These are phyloP conservation scores for Sardinella longiceps DNA, from an alignment of 2,797 vertebrate genomes.

Conservation along the genomic window DNA sequence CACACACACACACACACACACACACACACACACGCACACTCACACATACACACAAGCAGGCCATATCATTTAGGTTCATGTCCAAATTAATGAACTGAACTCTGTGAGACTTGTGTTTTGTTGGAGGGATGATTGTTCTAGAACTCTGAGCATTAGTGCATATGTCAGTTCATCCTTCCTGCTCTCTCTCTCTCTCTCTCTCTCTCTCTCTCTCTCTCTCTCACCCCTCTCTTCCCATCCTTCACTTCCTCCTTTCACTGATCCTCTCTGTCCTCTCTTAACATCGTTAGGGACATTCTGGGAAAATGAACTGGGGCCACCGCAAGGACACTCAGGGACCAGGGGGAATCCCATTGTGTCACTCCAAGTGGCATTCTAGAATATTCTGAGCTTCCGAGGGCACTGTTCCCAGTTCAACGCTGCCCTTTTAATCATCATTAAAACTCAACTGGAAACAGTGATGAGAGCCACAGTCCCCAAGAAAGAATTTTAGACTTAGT, in stretches of 20 bases:
- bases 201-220: no score
- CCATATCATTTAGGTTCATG: background rate
- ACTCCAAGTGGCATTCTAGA: background rate
- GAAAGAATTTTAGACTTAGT: background rate
- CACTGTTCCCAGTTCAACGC: background rate
- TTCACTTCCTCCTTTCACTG: background rate
- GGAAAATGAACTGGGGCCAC: background rate
- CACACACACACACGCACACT: conserved; percentile 4
- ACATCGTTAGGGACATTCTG: background rate
- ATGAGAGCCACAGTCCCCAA: background rate
- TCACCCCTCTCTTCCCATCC: no score
- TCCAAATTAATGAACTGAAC: background rate
- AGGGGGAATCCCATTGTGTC: background rate
- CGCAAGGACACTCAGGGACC: background rate
- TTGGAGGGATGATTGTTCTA: background rate
- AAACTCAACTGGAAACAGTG: background rate
- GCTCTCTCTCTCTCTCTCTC: no score
- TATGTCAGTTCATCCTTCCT: background rate
- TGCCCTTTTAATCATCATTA: background rate
- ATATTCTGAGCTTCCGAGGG: background rate
- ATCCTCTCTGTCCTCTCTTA: background rate
- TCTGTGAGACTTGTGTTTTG: background rate
- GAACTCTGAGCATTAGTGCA: background rate
- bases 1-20: conserved; percentile 22
- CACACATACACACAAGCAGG: conserved; percentile 10